Base-by-base conservation (phyloP, 2,888 invertebrate species). In the Anthophora plumipes region DNA sequence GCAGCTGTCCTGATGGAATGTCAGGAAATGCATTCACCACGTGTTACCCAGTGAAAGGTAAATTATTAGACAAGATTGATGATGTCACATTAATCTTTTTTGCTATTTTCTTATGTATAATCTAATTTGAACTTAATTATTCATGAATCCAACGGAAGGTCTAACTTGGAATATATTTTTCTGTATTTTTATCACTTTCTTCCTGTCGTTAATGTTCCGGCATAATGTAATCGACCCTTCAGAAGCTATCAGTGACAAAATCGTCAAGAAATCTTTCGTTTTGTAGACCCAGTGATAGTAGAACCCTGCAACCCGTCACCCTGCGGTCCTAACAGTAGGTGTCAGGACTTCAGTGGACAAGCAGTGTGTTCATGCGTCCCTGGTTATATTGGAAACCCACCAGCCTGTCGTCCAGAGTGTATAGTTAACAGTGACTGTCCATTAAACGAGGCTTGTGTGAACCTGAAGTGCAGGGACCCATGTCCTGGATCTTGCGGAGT, bases 21-120 rank as follows among this genome's bases (percentile, higher is more conserved):
- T 95, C 95, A 37, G 97, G 97, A 61, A 96, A 96, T 92, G 96
- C 97, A n/a, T 96, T 97, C 89, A 94, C 95, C 46, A 94, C 94
- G 73, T 97, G 97, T 89, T 92, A 92, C 46, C 94, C 94, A 39
- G 93, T 95, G 87, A 94, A 94, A 94, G 95, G 96, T 96, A 95
- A 79, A 76, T 31, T n/a, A 22, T 64, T 8, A n/a, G n/a, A n/a
- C n/a, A n/a, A n/a, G n/a, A n/a, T n/a, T n/a, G n/a, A n/a, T n/a
- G n/a, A n/a, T n/a, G n/a, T n/a, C n/a, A n/a, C n/a, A n/a, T n/a
- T n/a, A n/a, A n/a, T n/a, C n/a, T n/a, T n/a, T n/a, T n/a, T n/a
- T n/a, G n/a, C n/a, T n/a, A n/a, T n/a, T n/a, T n/a, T n/a, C n/a
- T n/a, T n/a, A n/a, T n/a, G n/a, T n/a, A n/a, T n/a, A n/a, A n/a